Evolutionary conservation across 2,113 vertebrate species (phyloP).

Genomic region (Atherinomorus stipes): DNA sequence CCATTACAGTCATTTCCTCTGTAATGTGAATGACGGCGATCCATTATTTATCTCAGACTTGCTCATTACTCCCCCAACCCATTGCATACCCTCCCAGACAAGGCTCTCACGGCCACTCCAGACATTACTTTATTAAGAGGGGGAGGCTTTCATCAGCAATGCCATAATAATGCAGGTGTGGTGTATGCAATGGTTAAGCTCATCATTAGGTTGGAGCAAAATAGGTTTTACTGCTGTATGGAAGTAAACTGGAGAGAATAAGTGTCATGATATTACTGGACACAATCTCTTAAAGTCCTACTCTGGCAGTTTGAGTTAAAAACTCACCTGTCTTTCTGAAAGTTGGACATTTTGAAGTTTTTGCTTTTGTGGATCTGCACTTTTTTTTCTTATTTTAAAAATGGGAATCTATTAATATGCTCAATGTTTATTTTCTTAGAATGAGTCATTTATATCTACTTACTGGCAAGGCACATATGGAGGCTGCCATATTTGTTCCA

Average conservation of each 20-base stretch:
- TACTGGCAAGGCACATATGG: too few species aligned
- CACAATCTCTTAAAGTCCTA: neutral
- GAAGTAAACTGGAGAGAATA: slow-evolving; percentile 21
- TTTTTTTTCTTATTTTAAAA: too few species aligned
- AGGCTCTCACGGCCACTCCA: slow-evolving; percentile 70
- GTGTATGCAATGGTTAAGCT: slow-evolving; percentile 45
- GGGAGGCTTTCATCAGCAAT: slow-evolving; percentile 60
- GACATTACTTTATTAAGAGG: slow-evolving; percentile 76
- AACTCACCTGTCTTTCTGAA: neutral
- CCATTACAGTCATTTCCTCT: slow-evolving; percentile 86
- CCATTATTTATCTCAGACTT: slow-evolving; percentile 85
- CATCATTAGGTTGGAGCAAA: slow-evolving; percentile 35
- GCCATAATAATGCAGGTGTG: slow-evolving; percentile 59
- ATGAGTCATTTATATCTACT: too few species aligned
- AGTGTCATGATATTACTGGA: neutral
- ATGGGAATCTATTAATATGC: too few species aligned
- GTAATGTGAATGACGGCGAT: slow-evolving; percentile 82
- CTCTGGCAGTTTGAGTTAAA: neutral
- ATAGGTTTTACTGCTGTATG: slow-evolving; percentile 12
- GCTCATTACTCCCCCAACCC: slow-evolving; percentile 75
- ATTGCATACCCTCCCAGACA: slow-evolving; percentile 71
- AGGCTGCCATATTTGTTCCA: too few species aligned
- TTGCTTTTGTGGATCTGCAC: neutral
- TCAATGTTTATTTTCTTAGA: too few species aligned
- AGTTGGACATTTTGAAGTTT: neutral